phyloP scores from a whole-genome alignment of 2,797 vertebrate genomes.

The Galaxias olidus region DNA sequence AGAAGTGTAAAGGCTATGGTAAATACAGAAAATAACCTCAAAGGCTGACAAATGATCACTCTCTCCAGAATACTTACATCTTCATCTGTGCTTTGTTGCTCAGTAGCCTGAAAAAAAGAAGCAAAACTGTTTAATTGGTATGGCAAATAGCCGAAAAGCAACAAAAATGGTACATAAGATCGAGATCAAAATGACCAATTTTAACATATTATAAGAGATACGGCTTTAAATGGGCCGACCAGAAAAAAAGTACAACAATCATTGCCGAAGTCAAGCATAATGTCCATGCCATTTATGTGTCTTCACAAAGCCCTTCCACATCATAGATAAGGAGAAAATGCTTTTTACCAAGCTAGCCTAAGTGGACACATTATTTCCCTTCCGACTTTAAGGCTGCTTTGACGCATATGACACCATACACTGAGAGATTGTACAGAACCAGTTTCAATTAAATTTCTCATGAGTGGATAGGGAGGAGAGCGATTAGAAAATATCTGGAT shows the following conservation, averaged over 20 bases:
- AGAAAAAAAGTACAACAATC: neutral
- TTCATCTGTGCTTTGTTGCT: conserved; percentile 78
- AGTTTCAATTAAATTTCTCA: conserved; percentile 59
- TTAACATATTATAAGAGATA: conserved; percentile 25
- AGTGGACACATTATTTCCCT: conserved; percentile 47
- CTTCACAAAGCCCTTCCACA: conserved; percentile 36
- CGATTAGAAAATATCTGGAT: neutral
- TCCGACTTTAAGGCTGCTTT: conserved; percentile 18
- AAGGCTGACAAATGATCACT: conserved; percentile 3
- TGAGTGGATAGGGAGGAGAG: conserved; percentile 48
- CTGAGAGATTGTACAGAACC: conserved; percentile 42
- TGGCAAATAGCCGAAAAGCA: conserved; percentile 27
- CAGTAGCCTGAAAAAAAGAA: conserved; percentile 71
- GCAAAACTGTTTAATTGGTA: conserved; percentile 23
- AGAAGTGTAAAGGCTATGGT: conserved; percentile 29
- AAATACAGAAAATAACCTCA: conserved; percentile 22
- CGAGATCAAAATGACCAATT: conserved; percentile 18
- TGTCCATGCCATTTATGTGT: conserved; percentile 26
- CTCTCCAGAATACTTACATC: conserved; percentile 73
- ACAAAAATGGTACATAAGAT: conserved; percentile 11
- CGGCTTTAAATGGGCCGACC: conserved; percentile 33
- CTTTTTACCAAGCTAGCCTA: conserved; percentile 57
- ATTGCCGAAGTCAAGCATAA: neutral
- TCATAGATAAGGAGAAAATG: conserved; percentile 58
- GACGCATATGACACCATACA: conserved; percentile 53